Evolutionary conservation across 2,888 invertebrate species (phyloP), one percentile per base, ranked within the genome.

Genomic region (Melikaiella ostensackeni): DNA sequence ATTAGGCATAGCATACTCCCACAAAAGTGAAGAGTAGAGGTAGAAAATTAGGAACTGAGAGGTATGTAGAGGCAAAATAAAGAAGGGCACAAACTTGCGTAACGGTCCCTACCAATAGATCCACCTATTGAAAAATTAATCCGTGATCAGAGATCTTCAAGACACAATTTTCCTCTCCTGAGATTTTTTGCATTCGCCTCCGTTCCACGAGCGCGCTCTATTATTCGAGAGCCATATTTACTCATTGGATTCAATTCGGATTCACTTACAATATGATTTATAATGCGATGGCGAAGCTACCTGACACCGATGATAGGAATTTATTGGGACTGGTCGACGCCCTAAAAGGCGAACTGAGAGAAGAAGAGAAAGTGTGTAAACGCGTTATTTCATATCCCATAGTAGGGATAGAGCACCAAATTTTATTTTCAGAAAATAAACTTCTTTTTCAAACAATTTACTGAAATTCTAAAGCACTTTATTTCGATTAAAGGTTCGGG

Each of bases 231-330:
- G 88, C 86, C 89, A 90, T 91, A 91, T 90, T 91, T 91, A 91
- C 89, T 91, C 90, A 88, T 90, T 91, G 88, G 83, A 90, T 89
- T 90, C 90, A 90, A 89, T 90, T 90, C 88, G 81, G 87, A 86
- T 89, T 90, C 89, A 90, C 88, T 90, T 90, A 89, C 80, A 81
- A 79, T 84, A 88, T 90, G 89, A 90, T 90, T 90, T 90, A 89
- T 84, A 84, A 77, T 57, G 78, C 81, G 83, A 81, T 86, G 85
- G 87, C 88, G 87, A 86, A 86, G 84, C 83, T 85, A 84, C 84
- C 82, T 86, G 85, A 81, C 80, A 79, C 79, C 77, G 83, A 83
- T 88, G 89, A 90, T 90, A 86, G 89, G 87, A 88, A 90, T 90
- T 90, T 90, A 90, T 90, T 87, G 88, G 86, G 81, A 84, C 82